phyloP scores from a whole-genome alignment of 2,888 invertebrate species.

The Drosophila demipolita region DNA sequence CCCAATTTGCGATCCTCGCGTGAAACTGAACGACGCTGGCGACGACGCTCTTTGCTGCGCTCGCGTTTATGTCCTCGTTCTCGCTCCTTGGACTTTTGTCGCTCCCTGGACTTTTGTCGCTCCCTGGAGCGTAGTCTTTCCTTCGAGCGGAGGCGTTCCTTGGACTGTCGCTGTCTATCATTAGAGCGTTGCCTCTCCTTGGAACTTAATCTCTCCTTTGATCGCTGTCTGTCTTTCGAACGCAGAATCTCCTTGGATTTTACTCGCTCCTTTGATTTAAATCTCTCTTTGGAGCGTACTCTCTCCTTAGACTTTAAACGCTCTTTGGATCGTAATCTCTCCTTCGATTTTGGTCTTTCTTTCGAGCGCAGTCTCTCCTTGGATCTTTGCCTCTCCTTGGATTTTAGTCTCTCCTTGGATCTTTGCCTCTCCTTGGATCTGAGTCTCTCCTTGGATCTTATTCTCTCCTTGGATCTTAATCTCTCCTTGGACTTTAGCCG shows the following conservation, averaged over 20 bases:
- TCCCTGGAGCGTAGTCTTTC: slow-evolving; percentile 22
- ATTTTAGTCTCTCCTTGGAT: slow-evolving; percentile 32
- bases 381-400: slow-evolving; percentile 11
- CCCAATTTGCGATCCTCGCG: slow-evolving; percentile 39
- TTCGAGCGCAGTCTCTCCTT: slow-evolving; percentile 12
- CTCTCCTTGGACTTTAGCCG: slow-evolving; percentile 35
- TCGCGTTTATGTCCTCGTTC: slow-evolving; percentile 23
- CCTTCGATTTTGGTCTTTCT: slow-evolving; percentile 33
- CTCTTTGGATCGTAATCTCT: slow-evolving; percentile 40
- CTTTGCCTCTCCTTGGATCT: slow-evolving; percentile 31
- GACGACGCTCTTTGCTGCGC: slow-evolving; percentile 36
- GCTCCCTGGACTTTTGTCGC: slow-evolving; percentile 6
- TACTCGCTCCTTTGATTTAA: slow-evolving; percentile 16
- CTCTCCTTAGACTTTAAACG: slow-evolving; percentile 15
- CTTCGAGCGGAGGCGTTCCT: slow-evolving; percentile 7
- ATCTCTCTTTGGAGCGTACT: slow-evolving; percentile 24
- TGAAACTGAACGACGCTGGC: slow-evolving; percentile 34
- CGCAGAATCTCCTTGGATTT: slow-evolving; percentile 18
- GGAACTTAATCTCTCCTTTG: slow-evolving; percentile 22
- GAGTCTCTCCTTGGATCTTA: slow-evolving; percentile 25
- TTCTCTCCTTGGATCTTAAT: slow-evolving; percentile 28
- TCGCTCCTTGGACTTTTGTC: slow-evolving; percentile 28
- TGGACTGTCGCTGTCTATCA: slow-evolving; percentile 14
- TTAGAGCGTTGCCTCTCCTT: slow-evolving; percentile 21
- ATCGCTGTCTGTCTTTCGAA: slow-evolving; percentile 15